Base-by-base conservation (phyloP, 2,888 invertebrate species). In the Chalcis sispes region DNA sequence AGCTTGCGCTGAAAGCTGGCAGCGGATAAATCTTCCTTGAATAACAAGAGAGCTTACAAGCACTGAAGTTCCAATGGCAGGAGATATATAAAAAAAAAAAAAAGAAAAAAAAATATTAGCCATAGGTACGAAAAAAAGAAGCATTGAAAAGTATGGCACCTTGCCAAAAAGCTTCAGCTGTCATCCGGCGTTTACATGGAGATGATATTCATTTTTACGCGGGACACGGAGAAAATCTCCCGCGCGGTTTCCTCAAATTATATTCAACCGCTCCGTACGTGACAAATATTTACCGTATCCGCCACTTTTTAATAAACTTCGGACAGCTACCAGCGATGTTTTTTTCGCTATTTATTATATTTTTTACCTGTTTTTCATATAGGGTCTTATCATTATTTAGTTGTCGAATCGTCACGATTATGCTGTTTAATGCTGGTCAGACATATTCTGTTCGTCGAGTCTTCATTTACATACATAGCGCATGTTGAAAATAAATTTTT, bases 151-250 rank as follows among this genome's bases (percentile, higher is more conserved):
- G 5, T 1, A 8, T 73, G 74, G 74, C 74, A n/a, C 10, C 18
- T 20, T 32, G 69, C 69, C 74, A 69, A 74, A 69, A 74, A 64
- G 71, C 65, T 46, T 71, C 61, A 46, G 72, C 66, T 67, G 66
- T 54, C 67, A 61, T 36, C 50, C 42, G 62, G 67, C 59, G 66
- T 71, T 71, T 72, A 61, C 54, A 29, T 46, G 56, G 46, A 10
- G 27, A 42, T 42, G 71, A 42, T 27, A 40, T 42, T 42, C 52
- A 25, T 66, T 54, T 66, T 66, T 66, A n/a, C 54, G 40, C 2
- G 54, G 18, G n/a, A 61, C 50, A 50, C 20, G 50, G n/a, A n/a
- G n/a, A n/a, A n/a, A n/a, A n/a, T n/a, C n/a, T n/a, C n/a, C n/a
- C n/a, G n/a, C n/a, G n/a, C n/a, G n/a, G n/a, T n/a, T n/a, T n/a